phyloP scores from a whole-genome alignment of 2,113 vertebrate genomes.

The Psammodynastes pulverulentus region DNA sequence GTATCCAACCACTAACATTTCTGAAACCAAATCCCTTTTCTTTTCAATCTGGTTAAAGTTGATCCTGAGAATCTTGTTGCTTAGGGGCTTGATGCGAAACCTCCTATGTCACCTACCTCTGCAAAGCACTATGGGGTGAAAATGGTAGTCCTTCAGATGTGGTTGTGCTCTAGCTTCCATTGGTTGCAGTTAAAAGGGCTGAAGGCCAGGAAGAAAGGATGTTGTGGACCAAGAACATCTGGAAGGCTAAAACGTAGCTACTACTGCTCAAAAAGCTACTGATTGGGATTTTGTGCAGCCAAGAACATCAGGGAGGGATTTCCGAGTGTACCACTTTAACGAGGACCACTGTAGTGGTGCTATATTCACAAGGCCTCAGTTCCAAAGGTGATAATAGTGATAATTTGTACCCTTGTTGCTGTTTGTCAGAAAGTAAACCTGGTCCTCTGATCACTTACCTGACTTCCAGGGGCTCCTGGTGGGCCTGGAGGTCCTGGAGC shows the following conservation, averaged over 20 bases:
- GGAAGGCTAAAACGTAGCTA: background rate
- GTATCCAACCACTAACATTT: background rate
- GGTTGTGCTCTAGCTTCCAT: background rate
- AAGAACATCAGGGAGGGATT: background rate
- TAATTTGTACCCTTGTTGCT: background rate
- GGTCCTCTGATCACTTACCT: constrained; percentile 70
- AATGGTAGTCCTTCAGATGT: background rate
- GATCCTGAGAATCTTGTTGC: background rate
- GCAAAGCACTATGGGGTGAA: background rate
- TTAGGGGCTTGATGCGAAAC: background rate
- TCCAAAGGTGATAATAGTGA: background rate
- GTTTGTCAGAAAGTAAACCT: no score
- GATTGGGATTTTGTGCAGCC: background rate
- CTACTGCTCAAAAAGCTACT: background rate
- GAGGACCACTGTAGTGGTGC: no score
- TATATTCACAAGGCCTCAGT: no score
- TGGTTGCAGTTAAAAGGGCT: background rate
- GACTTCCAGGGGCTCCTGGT: constrained; percentile 78
- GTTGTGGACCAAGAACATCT: background rate
- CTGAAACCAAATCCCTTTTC: background rate
- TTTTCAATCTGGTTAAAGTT: background rate
- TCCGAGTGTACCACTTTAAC: background rate
- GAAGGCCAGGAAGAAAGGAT: background rate
- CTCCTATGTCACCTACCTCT: background rate
- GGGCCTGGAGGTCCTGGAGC: constrained; percentile 83